Conservation (phyloP, 2,113 vertebrate species). For the Haemorhous mexicanus region DNA sequence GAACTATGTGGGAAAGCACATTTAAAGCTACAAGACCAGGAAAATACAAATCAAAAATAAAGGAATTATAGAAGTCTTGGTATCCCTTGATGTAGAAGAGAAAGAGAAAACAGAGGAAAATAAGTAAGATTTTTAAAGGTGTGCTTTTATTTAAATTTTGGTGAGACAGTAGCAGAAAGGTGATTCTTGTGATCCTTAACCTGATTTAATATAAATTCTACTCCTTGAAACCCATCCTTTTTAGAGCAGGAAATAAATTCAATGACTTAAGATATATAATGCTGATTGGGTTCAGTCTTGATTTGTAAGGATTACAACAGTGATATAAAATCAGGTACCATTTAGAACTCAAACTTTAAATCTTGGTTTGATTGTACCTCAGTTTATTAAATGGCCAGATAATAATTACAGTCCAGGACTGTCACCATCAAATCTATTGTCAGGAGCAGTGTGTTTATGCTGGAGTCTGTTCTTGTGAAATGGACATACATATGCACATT, state of each 20-base stretch:
- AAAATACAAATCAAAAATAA: neutral
- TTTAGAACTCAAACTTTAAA: neutral
- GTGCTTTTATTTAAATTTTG: neutral
- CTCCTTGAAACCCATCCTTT: neutral
- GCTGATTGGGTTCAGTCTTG: neutral
- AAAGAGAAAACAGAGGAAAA: neutral
- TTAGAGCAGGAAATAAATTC: neutral
- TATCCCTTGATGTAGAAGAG: neutral
- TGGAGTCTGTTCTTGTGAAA: neutral
- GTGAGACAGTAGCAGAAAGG: neutral
- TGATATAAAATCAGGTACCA: neutral
- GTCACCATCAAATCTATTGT: neutral
- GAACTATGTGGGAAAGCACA: neutral
- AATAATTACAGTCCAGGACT: neutral
- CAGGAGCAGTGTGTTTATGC: neutral
- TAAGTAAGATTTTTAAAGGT: neutral
- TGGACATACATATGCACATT: rapidly evolving
- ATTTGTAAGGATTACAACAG: neutral
- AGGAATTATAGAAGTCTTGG: neutral
- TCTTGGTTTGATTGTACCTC: neutral
- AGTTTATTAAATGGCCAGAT: neutral
- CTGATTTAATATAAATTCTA: neutral
- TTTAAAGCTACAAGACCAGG: neutral
- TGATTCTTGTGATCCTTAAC: neutral
- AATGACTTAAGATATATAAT: neutral